Evolutionary conservation across 1,140 invertebrate genomes (phyloP), one percentile per base, ranked within the genome.

Genomic region (Drosophila seguyi): DNA sequence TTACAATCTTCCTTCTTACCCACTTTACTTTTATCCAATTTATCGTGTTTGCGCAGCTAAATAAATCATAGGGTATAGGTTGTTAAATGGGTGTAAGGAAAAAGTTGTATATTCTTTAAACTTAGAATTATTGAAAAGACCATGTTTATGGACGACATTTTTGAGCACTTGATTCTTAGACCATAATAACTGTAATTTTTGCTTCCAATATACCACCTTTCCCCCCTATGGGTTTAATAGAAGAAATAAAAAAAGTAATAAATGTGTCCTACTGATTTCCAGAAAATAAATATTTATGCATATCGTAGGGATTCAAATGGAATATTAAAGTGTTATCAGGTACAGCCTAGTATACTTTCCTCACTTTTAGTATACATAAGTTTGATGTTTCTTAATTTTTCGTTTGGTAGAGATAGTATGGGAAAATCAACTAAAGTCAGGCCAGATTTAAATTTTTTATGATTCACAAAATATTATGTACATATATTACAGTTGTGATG

Each of bases 21-120:
- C 29, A 75, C 38, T 36, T 74, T 84, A 62, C 55, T 14, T 60
- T 76, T 92, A 53, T 91, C 90, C 91, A 80, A 75, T 78, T 83
- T 91, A 53, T 88, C 79, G 47, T 79, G 60, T 75, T 74, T 91
- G 81, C 84, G 91, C 65, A 92, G 81, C 91, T 92, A 86, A 75
- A 78, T 77, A 90, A 73, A 79, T 83, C 55, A 53, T 53, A 36
- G 50, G 50, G 50, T 20, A 86, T 82, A 72, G 48, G 61, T 53
- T 76, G 67, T 74, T 71, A 76, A 55, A 79, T 63, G 47, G 55
- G 52, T 48, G 63, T 65, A 65, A 57, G 52, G 52, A 62, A 73
- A 27, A 38, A 53, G 10, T 60, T n/a, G 18, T 58, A 13, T 22
- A 14, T 38, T n/a, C 22, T 27, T 36, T 22, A 22, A 36, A 53